phyloP scores from a whole-genome alignment of 2,113 vertebrate species.

The Scalopus aquaticus region DNA sequence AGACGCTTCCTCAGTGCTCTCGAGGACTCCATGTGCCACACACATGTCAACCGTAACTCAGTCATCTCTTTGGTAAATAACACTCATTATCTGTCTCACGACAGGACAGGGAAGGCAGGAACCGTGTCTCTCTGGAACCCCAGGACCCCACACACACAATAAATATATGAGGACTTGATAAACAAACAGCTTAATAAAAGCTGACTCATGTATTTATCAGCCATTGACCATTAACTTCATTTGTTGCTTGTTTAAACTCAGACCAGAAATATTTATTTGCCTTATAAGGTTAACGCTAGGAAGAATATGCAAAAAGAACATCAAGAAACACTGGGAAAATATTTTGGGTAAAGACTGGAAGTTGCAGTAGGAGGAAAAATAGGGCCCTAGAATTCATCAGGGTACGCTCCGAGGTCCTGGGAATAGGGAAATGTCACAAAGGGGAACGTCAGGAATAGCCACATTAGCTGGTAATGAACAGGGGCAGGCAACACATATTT shows the following conservation, averaged over 20 bases:
- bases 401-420: conserved; percentile 30
- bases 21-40: too few relatives aligned
- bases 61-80: not conserved
- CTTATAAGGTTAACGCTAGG: not conserved
- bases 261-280: not conserved
- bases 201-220: too few relatives aligned
- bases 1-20: rapidly evolving
- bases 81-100: not conserved
- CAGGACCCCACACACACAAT: too few relatives aligned
- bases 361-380: not conserved
- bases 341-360: not conserved
- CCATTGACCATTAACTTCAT: too few relatives aligned
- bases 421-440: not conserved
- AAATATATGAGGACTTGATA: not conserved
- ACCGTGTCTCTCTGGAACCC: not conserved
- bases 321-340: conserved; percentile 41
- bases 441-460: not conserved
- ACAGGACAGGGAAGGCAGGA: not conserved
- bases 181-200: too few relatives aligned
- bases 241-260: not conserved
- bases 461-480: not conserved
- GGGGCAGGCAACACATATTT: not conserved
- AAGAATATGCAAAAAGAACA: not conserved
- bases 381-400: not conserved
- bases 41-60: too few relatives aligned